A percentile compares a stretch with the other conserved stretches of the same genome.
Evolutionary conservation across 2,797 vertebrate genomes (phyloP).

Genomic region (Hippocampus kuda): DNA sequence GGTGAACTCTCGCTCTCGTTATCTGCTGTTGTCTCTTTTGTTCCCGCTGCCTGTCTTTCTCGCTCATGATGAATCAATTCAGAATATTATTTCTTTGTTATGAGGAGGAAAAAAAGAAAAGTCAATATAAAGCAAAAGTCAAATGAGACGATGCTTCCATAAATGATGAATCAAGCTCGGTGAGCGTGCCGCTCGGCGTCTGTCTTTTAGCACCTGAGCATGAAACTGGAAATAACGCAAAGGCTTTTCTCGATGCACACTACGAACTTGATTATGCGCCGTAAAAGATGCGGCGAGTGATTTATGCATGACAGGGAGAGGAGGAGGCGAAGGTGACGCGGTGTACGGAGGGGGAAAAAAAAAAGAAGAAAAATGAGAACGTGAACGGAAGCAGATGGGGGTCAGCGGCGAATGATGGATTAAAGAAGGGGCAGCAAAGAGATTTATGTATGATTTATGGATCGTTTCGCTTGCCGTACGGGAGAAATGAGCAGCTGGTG

Average conservation of each 20-base stretch:
- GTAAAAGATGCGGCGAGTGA: constrained; percentile 28
- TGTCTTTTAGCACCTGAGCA: constrained; percentile 1
- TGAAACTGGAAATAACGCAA: not conserved
- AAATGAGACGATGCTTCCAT: constrained; percentile 19
- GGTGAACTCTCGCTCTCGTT: constrained; percentile 10
- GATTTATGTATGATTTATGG: constrained; percentile 12
- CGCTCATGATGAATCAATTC: not conserved
- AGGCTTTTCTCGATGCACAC: constrained; percentile 14
- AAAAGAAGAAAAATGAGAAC: constrained; percentile 17
- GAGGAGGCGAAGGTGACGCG: constrained; percentile 7
- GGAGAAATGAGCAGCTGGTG: not conserved
- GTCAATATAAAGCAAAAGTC: not conserved
- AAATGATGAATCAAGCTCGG: constrained; percentile 15
- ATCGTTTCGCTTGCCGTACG: not conserved
- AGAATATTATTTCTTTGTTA: constrained; percentile 15
- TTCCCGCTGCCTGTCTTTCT: not conserved
- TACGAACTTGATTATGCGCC: constrained; percentile 28
- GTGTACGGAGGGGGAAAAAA: constrained; percentile 9
- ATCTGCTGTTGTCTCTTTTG: not conserved
- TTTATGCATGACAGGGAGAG: constrained; percentile 37
- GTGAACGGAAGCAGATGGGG: constrained; percentile 21
- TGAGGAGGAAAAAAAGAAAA: not conserved
- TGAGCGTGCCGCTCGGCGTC: not conserved
- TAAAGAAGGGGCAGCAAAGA: constrained; percentile 11
- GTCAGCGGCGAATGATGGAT: constrained; percentile 31